Evolutionary conservation across 64 coral and sea anemone species (phyloP), one percentile per base, ranked within the genome.

Genomic region (Actinia tenebrosa): DNA sequence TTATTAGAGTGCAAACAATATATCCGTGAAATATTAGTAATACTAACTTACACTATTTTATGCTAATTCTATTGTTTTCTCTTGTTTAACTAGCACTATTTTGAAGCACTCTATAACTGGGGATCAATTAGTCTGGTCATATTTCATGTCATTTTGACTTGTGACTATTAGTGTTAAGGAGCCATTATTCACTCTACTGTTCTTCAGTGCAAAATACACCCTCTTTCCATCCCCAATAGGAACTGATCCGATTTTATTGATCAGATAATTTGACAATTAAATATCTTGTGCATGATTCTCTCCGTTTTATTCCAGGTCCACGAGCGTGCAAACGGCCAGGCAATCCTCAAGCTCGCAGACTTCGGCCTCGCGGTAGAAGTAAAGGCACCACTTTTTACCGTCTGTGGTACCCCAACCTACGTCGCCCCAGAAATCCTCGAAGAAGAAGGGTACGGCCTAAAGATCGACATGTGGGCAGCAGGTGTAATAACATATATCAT

Each of bases 361-460:
- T 99, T 99, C 42, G 97, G 97, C 7, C 89, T 99, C 45, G 97
- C 97, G 10, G 89, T 99, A 87, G 91, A 95, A 27, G 93, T 99
- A 7, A 92, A 89, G 61, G n/a, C 90, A 5, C 97, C 97, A 6
- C 79, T 99, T 50, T 99, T 95, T 45, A 99, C 97, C 1, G 93
- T 99, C 14, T 99, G 97, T 80, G 97, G 97, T 43, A 99, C 97
- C 4, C 97, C 97, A 13, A 99, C 97, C 10, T 99, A 99, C 45
- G 97, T 99, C 2, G 97, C 97, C 14, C 97, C 97, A 26, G 97
- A 99, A 86, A 99, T 99, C n/a, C 88, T 99, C 1, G 97, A 95
- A 60, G 97, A 99, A 53, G 81, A 87, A 63, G 97, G 97, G 7
- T 99, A 99, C 59, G 93, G 97, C 13, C 89, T 99, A 10, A 95